These are phyloP conservation scores for Lampris incognitus DNA, from an alignment of 2,113 vertebrate species.

Conservation along the genomic window DNA sequence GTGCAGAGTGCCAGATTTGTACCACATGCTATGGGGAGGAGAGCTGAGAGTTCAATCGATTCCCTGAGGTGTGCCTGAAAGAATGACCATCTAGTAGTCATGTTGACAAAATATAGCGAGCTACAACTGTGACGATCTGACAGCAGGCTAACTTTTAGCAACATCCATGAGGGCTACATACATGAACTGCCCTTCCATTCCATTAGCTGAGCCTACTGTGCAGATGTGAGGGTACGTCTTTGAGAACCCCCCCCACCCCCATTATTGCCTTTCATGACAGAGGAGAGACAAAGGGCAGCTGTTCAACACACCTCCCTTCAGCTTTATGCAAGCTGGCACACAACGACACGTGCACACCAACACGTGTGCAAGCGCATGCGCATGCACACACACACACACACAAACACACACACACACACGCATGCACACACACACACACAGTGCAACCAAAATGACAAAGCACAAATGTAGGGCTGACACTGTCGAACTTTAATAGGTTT, in stretches of 20 bases:
- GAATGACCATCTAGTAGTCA: neutral
- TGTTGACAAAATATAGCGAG: neutral
- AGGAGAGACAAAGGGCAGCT: conserved; percentile 28
- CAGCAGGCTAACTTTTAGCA: too few species aligned
- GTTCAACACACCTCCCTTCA: neutral
- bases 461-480: neutral
- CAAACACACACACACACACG: neutral
- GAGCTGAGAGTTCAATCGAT: neutral
- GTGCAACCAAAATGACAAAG: neutral
- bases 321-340: too few species aligned
- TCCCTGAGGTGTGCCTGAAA: neutral
- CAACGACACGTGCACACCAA: neutral
- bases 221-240: conserved; percentile 1
- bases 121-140: neutral
- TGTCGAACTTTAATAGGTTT: neutral
- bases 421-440: conserved; percentile 16
- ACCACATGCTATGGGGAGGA: neutral
- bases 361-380: conserved; percentile 2
- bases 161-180: too few species aligned
- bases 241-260: conserved; percentile 34
- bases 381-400: neutral
- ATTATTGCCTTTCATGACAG: conserved; percentile 60
- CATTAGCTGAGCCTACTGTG: neutral
- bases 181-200: too few species aligned
- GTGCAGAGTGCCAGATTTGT: neutral